Conservation (phyloP, 2,888 invertebrate species). For the Drosophila seclusa region DNA sequence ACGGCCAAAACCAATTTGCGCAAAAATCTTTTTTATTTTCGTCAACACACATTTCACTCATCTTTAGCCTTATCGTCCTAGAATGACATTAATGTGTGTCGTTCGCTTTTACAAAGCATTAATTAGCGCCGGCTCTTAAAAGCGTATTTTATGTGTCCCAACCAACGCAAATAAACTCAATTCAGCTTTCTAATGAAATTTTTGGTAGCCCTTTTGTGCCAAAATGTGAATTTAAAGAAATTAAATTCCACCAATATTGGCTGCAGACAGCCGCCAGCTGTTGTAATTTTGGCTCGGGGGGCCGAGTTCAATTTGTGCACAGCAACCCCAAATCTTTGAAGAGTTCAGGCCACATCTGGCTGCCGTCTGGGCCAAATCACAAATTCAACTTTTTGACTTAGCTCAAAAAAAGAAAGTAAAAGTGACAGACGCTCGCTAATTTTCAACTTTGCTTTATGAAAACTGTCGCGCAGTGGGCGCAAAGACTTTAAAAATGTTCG, state of each 20-base stretch:
- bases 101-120: neutral
- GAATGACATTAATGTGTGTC: neutral
- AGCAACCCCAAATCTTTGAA: neutral
- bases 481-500: conserved; percentile 61
- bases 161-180: neutral
- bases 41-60: neutral
- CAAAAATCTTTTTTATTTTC: conserved; percentile 1
- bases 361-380: conserved; percentile 53
- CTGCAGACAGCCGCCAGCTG: conserved; percentile 32
- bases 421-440: conserved; percentile 76
- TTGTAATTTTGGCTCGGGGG: conserved; percentile 3
- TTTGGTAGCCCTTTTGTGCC: neutral
- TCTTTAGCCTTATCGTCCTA: neutral
- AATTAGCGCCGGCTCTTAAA: neutral
- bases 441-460: conserved; percentile 66
- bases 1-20: neutral
- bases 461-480: neutral
- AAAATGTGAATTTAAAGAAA: conserved; percentile 56
- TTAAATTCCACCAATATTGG: conserved; percentile 55
- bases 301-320: neutral
- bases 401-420: conserved; percentile 54
- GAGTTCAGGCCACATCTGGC: conserved; percentile 53
- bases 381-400: conserved; percentile 48
- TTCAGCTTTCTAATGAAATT: neutral
- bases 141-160: neutral